A percentile compares a stretch with the other conserved stretches of the same genome.
phyloP scores from a whole-genome alignment of 2,797 vertebrate genomes.

The Smutsia gigantea region DNA sequence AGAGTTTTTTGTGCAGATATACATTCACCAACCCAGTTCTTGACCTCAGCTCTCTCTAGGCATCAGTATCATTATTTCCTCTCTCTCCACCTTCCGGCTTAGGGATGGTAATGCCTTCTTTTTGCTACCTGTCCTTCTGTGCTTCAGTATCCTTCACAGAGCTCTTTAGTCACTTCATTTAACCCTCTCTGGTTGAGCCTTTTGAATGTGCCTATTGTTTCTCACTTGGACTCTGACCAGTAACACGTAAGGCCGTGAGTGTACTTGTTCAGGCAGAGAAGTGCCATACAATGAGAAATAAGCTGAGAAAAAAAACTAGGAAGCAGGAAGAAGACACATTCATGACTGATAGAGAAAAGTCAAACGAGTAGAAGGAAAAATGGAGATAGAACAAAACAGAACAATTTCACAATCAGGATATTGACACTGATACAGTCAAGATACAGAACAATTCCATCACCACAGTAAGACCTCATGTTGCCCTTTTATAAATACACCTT shows the following conservation, averaged over 20 bases:
- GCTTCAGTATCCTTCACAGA: background rate
- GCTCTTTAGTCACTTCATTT: background rate
- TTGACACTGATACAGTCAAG: background rate
- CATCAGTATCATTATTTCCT: background rate
- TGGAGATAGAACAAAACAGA: background rate
- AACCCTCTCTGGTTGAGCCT: background rate
- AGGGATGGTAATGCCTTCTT: background rate
- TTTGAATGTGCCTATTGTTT: background rate
- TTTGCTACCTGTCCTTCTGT: background rate
- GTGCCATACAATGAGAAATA: background rate
- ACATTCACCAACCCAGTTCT: background rate
- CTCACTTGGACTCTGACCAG: background rate
- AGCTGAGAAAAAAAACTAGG: background rate
- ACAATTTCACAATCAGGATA: background rate
- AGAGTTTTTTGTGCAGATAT: background rate
- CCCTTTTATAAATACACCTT: background rate
- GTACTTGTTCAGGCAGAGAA: background rate
- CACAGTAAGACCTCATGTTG: background rate
- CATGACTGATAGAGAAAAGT: background rate
- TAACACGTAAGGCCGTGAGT: background rate
- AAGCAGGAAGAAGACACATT: background rate
- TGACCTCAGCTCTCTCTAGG: background rate
- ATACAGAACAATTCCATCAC: background rate
- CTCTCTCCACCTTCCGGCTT: background rate
- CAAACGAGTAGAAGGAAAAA: background rate